Evolutionary conservation across 2,797 vertebrate species (phyloP), one percentile per base, ranked within the genome.

Genomic region (Pogoniulus pusillus): DNA sequence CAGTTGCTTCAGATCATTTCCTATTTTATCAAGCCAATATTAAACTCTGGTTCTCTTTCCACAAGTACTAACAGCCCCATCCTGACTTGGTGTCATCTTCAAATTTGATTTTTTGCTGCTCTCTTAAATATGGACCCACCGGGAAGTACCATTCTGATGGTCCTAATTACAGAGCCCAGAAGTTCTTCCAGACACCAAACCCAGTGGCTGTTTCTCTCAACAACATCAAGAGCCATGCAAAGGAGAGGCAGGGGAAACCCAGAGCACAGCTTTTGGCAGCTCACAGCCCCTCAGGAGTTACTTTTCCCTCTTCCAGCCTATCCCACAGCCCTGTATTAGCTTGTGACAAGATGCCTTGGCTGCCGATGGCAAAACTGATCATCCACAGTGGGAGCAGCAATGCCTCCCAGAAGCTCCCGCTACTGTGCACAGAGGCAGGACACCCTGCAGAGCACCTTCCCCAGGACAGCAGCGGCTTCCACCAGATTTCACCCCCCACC

Each of bases 201-300:
- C 24, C 32, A 10, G 30, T 1, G 27, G 3, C 59, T 66, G n/a
- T 19, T 76, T 29, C 65, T 63, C 35, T 26, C 23, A 14, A 41
- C 10, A 7, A 2, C 45, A 54, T 10, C 8, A 6, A 12, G 47
- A 65, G 15, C 7, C 4, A 0, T 3, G 16, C 27, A 17, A 34
- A 62, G 34, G 62, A 12, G 12, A 57, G 27, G 13, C 29, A 19
- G 37, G 34, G 35, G 39, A 12, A 59, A 13, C 22, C 27, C 57
- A 47, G 22, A 45, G 35, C 39, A 11, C 5, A 7, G 30, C 45
- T 59, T 29, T 3, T 13, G 26, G 37, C 70, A 41, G 10, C 51
- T 59, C 53, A 2, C 30, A 23, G 12, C 8, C 55, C 73, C 49
- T 37, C 49, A 58, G 14, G 66, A 68, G 22, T 22, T 16, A 6